Evolutionary conservation across 2,797 vertebrate genomes (phyloP).

Genomic region (Podarcis lilfordi): DNA sequence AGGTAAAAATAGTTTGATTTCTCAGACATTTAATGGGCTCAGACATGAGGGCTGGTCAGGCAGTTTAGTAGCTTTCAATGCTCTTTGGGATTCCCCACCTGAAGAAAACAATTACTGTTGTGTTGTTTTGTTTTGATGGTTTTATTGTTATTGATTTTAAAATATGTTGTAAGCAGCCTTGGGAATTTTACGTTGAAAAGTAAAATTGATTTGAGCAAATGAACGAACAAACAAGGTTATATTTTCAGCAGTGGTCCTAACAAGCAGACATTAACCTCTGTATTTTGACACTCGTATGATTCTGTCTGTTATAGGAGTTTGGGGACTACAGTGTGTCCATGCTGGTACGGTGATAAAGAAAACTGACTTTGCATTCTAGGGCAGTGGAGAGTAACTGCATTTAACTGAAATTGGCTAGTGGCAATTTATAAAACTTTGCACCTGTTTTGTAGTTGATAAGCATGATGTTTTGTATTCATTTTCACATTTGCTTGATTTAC

Average conservation of each 20-base stretch:
- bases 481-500: not conserved
- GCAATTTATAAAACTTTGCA: not conserved
- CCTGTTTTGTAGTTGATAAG: no score
- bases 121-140: not conserved
- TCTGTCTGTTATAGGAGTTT: not conserved
- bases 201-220: not conserved
- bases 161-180: not conserved
- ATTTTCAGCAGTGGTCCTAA: not conserved
- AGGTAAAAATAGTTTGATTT: no score
- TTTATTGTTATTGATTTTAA: not conserved
- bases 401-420: not conserved
- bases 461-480: not conserved
- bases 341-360: not conserved
- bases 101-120: not conserved
- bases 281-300: not conserved
- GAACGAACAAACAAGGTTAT: not conserved
- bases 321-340: not conserved
- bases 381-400: no score
- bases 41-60: not conserved
- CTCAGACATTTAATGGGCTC: no score
- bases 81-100: not conserved
- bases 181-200: not conserved
- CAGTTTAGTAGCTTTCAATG: not conserved
- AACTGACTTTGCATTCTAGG: not conserved
- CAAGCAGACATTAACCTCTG: not conserved